Conservation (phyloP, 2,113 vertebrate genomes). For the Mustelus asterias region DNA sequence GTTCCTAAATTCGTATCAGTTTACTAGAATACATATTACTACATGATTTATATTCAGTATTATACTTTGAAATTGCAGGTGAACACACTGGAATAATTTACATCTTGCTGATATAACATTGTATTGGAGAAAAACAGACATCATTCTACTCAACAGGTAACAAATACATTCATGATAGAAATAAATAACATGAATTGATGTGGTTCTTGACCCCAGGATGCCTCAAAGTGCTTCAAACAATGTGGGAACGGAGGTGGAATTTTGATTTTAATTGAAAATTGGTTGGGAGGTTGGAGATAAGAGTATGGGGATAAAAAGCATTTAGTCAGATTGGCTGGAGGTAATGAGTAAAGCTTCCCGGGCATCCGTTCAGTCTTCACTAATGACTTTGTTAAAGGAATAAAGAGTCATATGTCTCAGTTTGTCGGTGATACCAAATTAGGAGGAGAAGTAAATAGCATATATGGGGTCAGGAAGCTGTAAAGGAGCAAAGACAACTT, state of each 20-base stretch:
- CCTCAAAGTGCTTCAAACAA: background rate
- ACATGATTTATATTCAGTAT: background rate
- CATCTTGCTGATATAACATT: background rate
- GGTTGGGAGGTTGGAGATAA: background rate
- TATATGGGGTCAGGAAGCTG: background rate
- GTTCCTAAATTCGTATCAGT: background rate
- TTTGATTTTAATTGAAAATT: background rate
- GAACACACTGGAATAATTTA: background rate
- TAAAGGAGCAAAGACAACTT: background rate
- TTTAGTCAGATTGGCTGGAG: background rate
- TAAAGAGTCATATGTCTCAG: background rate
- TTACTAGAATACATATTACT: background rate
- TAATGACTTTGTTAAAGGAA: background rate
- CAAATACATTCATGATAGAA: background rate
- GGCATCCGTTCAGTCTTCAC: background rate
- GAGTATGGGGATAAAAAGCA: background rate
- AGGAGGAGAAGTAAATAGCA: background rate
- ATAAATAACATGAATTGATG: background rate
- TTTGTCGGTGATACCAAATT: background rate
- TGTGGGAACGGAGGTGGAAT: background rate
- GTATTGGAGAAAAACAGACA: background rate
- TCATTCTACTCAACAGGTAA: background rate
- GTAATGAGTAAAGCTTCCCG: background rate
- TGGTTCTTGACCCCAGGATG: background rate
- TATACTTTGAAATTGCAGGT: slow-evolving; percentile 17